Base-by-base conservation (phyloP, 2,113 vertebrate species). In the Sebastes schlegelii region DNA sequence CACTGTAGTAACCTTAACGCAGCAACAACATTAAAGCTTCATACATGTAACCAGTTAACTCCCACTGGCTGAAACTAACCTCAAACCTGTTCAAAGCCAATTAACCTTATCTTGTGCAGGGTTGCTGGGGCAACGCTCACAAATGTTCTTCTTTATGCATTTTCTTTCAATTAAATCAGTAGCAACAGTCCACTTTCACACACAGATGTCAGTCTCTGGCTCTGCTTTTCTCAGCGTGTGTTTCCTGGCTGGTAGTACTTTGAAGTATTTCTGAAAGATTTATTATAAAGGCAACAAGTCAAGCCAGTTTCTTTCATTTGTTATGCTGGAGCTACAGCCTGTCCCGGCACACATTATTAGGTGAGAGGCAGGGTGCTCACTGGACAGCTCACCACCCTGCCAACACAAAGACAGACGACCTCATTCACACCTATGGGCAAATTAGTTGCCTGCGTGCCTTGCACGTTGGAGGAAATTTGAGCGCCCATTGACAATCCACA, bases 271-370 rank as follows among this genome's bases (percentile, higher is more conserved):
- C 1, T 34, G 75, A 81, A 54, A 68, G 76, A 80, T 69, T 69
- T 82, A 61, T 77, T 73, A 77, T 57, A 16, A 64, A 48, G 12
- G 42, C 45, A 91, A 83, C 79, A 77, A 79, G 87, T 48, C 63
- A 13, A 77, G 67, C 85, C 74, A 12, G 67, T 79, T 82, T 67
- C 51, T 79, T 58, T 71, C 46, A 55, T 77, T 83, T 74, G 67
- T 65, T 74, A 74, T 74, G 34, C 55, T 43, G 26, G 23, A 82
- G 26, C 80, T 5, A 19, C 19, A 65, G 71, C 66, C 46, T 72
- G 64, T 82, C 65, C 11, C 14, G 13, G 72, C 64, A 58, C 21
- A 48, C 65, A 51, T 4, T 34, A 51, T 4, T 34, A 17, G 43
- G 64, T 6, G 69, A 79, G 49, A 73, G 46, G 1, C 14, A 49